Base-by-base conservation (phyloP, 2,113 vertebrate species). In the Cheilinus undulatus region DNA sequence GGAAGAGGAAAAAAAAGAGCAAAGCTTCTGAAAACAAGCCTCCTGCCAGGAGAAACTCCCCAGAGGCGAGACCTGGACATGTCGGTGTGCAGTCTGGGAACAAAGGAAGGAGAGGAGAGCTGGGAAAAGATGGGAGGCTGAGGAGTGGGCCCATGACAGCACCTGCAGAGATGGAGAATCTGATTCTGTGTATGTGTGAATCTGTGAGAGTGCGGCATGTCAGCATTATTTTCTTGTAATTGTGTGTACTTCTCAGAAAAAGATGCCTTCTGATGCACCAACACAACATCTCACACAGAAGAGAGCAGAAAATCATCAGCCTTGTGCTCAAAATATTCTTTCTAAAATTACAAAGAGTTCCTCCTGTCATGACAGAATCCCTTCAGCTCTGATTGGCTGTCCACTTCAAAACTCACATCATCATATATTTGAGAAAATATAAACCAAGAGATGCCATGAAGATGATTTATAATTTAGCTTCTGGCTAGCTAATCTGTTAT, bases 11-110 rank as follows among this genome's bases (percentile, higher is more conserved):
- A 68, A 36, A 83, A 83, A 88, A 89, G 81, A 90, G 82, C 74
- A 80, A 81, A 88, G 82, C 87, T 87, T 42, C 86, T 81, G 82
- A 91, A 90, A 93, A 92, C 91, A 92, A 90, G 86, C 58, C 84
- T 93, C 87, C 89, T 93, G 92, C 92, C 91, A 91, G 88, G 79
- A 80, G 83, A 69, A 86, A 79, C 83, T 92, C 91, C 90, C 90
- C 71, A 79, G 88, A 90, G 92, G 89, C 77, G 65, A 84, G 90
- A 91, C 87, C 92, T 92, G 92, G 92, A 92, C 92, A 92, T 86
- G 91, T 89, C 80, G 83, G 81, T 88, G 88, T 91, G 89, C 85
- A 90, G 84, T 81, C 84, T 82, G 85, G 91, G 91, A 92, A 93
- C 92, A 93, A 93, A 92, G 88, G 85, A 75, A 89, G 86, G 51